These are phyloP conservation scores for Sebastes ruberrimus DNA, from an alignment of 2,797 vertebrate species.

Conservation along the genomic window DNA sequence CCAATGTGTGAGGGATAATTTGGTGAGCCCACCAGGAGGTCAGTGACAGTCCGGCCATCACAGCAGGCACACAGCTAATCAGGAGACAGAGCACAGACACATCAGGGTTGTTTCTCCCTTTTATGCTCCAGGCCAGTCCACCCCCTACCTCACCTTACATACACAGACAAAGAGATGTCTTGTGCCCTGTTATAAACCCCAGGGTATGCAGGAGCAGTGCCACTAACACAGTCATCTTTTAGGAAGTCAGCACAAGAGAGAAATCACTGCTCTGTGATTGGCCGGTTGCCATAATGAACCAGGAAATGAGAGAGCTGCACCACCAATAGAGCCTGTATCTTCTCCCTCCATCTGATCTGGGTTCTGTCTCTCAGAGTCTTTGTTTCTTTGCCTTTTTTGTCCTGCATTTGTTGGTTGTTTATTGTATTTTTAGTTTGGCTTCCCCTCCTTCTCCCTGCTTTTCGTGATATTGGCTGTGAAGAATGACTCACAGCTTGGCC, in stretches of 20 bases:
- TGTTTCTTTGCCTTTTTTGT: conserved; percentile 12
- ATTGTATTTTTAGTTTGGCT: background rate
- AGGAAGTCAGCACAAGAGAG: conserved; percentile 5
- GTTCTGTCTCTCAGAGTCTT: background rate
- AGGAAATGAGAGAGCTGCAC: conserved; percentile 30
- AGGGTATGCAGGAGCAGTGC: conserved; percentile 4
- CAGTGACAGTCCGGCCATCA: conserved; percentile 42
- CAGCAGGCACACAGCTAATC: conserved; percentile 72
- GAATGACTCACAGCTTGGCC: conserved; percentile 63
- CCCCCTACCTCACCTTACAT: conserved; percentile 26
- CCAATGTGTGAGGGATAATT: conserved; percentile 51
- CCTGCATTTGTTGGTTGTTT: conserved; percentile 21
- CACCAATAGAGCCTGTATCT: background rate
- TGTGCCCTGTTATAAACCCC: conserved; percentile 18
- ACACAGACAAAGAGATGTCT: conserved; percentile 18
- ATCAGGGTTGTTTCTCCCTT: conserved; percentile 23
- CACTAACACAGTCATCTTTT: conserved; percentile 1
- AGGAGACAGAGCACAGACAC: conserved; percentile 51
- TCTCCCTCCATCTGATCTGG: conserved; percentile 6
- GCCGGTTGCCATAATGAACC: conserved; percentile 25
- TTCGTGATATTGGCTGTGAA: conserved; percentile 54
- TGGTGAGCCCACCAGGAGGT: conserved; percentile 52
- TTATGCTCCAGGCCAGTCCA: conserved; percentile 22
- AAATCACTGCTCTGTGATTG: conserved; percentile 31
- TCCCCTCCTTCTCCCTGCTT: background rate